Evolutionary conservation across 1,140 invertebrate genomes (phyloP).

Genomic region (Halictus rubicundus): DNA sequence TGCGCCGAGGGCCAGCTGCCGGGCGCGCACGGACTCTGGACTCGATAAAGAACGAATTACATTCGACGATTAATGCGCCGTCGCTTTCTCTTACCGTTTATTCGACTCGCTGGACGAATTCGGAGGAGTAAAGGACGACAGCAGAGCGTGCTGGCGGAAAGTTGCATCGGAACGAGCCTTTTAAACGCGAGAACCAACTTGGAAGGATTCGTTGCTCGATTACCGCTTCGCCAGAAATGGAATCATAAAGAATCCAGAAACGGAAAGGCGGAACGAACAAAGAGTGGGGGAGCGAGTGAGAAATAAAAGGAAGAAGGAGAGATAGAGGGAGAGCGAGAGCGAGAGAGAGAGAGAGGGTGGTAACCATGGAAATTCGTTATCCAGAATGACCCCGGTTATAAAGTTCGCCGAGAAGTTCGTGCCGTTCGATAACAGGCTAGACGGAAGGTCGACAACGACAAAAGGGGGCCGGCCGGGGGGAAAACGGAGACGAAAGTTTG

Average conservation of each 20-base stretch:
- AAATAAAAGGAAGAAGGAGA: conserved; percentile 21
- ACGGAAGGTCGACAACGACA: conserved; percentile 45
- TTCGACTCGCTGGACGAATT: background rate
- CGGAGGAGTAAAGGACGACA: background rate
- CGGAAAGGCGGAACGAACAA: conserved; percentile 22
- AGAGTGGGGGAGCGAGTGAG: background rate
- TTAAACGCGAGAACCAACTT: conserved; percentile 24
- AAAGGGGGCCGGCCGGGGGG: background rate
- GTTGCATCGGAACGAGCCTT: background rate
- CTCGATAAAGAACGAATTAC: background rate
- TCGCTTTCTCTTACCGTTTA: background rate
- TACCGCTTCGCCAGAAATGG: conserved; percentile 39
- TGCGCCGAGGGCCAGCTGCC: background rate
- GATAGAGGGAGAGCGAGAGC: background rate
- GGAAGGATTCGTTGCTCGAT: conserved; percentile 22
- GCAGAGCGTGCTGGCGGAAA: background rate
- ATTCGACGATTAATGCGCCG: background rate
- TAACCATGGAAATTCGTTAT: conserved; percentile 55
- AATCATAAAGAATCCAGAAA: conserved; percentile 41
- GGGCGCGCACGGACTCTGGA: background rate
- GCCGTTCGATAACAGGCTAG: conserved; percentile 49
- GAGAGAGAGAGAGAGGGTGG: background rate
- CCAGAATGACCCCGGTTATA: conserved; percentile 53
- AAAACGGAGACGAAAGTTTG: conserved; percentile 33
- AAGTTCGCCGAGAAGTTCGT: conserved; percentile 46